Evolutionary conservation across 2,888 invertebrate genomes (phyloP), one percentile per base, ranked within the genome.

Genomic region (Chloroclysta siterata): DNA sequence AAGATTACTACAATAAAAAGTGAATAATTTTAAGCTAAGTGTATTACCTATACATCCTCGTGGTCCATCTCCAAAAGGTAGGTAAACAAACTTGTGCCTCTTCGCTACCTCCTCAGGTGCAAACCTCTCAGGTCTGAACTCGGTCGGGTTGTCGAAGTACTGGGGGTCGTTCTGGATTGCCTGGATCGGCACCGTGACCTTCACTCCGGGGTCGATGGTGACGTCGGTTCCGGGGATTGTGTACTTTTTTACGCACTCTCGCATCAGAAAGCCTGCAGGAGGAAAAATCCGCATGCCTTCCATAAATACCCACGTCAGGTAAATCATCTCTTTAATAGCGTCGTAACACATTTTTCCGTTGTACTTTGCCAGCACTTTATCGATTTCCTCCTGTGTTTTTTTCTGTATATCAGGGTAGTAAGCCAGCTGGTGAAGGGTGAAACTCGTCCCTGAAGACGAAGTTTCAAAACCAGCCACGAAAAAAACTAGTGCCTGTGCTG

Each of bases 381-480:
- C 86, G 2, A 89, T 79, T 17, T 88, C 83, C 0, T 68, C 70
- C 54, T 87, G 88, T 8, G 76, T 84, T 36, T 77, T 81, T 1
- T 66, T 65, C 63, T 89, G 89, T 4, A 83, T 78, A 5, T 78
- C 78, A 0, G 82, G 85, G 53, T 87, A 68, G 69, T 71, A 78
- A 3, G 89, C 89, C 1, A 89, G 77, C 70, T 89, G 82, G 62
- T 88, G 86, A 50, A 89, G 71, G 1, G 88, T 83, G 65, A 75
- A 84, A 50, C 87, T 87, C 8, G 89, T 86, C 0, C 89, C 86
- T 0, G 89, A 87, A 0, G 93, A 91, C 0, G 93, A 93, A 0
- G 93, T 92, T 65, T 93, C 93, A 52, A 92, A 93, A 0, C 93
- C 93, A 0, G 93, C 93, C 1, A 85, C 85, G 48, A 89, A 88